Evolutionary conservation across 1,140 invertebrate species (phyloP).

Genomic region (Drosophila micromelanica): DNA sequence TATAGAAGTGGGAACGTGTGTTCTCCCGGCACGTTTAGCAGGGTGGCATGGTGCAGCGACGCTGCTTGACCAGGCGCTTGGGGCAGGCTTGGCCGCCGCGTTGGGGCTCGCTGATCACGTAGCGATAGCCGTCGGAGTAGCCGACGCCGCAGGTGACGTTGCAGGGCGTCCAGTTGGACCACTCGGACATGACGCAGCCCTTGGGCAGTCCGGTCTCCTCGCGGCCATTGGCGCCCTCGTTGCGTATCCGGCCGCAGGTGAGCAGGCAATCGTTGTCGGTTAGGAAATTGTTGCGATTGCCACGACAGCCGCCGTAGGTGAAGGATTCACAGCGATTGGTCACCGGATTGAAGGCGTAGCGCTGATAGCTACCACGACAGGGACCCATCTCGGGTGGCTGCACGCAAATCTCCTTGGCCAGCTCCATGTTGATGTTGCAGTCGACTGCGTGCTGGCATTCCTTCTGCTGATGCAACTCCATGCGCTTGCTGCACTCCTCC

Average conservation of each 20-base stretch:
- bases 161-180: constrained; percentile 91
- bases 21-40: constrained; percentile 22
- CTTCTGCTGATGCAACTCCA: constrained; percentile 88
- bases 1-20: not conserved
- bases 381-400: constrained; percentile 90
- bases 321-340: constrained; percentile 92
- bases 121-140: constrained; percentile 66
- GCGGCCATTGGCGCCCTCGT: not conserved
- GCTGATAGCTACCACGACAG: constrained; percentile 92
- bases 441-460: constrained; percentile 88
- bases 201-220: constrained; percentile 61
- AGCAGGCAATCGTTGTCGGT: constrained; percentile 90
- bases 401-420: constrained; percentile 93
- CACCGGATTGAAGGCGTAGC: constrained; percentile 92
- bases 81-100: constrained; percentile 90
- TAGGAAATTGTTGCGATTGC: constrained; percentile 95
- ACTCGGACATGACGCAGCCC: constrained; percentile 89
- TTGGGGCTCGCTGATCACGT: constrained; percentile 86
- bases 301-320: constrained; percentile 94
- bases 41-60: constrained; percentile 84
- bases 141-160: constrained; percentile 87
- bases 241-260: constrained; percentile 86
- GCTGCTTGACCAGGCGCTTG: constrained; percentile 85
- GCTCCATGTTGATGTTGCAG: constrained; percentile 89
- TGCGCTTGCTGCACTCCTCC: constrained; percentile 86